Percentiles rank a stretch among this genome's conserved stretches.
Evolutionary conservation across 2,888 invertebrate species (phyloP).

Genomic region (Tortricodes alternella): DNA sequence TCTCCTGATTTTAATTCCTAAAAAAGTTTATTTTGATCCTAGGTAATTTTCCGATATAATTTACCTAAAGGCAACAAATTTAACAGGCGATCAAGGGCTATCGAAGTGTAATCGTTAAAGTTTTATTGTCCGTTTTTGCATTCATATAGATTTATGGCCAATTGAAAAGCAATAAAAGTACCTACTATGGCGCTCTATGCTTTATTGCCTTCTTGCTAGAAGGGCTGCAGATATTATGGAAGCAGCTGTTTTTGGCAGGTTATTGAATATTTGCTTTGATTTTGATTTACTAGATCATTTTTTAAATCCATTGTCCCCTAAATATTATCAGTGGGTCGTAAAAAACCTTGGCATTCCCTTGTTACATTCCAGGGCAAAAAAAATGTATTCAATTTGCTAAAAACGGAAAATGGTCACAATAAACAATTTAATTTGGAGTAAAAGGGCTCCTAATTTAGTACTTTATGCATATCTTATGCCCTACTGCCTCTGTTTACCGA

Average conservation of each 20-base stretch:
- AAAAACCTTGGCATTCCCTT: no score
- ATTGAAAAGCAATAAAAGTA: constrained; percentile 51
- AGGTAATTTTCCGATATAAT: constrained; percentile 12
- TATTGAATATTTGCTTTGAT: background rate
- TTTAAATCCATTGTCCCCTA: background rate
- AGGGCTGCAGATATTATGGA: constrained; percentile 9
- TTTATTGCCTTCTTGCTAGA: constrained; percentile 22
- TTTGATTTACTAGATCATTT: background rate
- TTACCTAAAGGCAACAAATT: constrained; percentile 23
- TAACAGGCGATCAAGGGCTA: constrained; percentile 30
- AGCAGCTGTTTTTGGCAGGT: constrained; percentile 8
- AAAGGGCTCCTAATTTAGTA: constrained; percentile 73
- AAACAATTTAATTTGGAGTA: constrained; percentile 68
- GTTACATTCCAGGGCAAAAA: no score
- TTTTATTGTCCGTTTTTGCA: constrained; percentile 49
- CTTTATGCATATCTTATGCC: constrained; percentile 77
- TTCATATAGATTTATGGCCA: constrained; percentile 46
- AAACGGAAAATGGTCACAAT: constrained; percentile 58
- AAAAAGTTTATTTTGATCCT: background rate
- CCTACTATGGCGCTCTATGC: constrained; percentile 35
- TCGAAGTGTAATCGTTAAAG: constrained; percentile 30
- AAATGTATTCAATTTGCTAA: constrained; percentile 26
- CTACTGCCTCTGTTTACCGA: constrained; percentile 71
- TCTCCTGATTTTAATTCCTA: no score
- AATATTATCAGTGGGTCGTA: no score